These are phyloP conservation scores for Pristis pectinata DNA, from an alignment of 2,797 vertebrate genomes.

Conservation along the genomic window DNA sequence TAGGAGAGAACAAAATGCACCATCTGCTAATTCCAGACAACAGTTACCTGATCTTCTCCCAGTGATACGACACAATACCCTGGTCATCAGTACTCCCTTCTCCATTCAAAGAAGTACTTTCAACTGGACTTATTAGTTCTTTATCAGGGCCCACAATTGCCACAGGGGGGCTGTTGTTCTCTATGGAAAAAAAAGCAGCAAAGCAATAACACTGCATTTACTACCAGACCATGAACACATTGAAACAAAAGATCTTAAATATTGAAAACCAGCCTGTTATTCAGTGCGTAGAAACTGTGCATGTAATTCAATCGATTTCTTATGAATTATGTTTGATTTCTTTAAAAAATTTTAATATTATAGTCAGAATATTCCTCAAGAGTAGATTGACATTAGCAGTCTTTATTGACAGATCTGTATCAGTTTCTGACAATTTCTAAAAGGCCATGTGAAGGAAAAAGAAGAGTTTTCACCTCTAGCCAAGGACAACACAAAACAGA, in stretches of 20 bases:
- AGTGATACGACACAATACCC: constrained; percentile 65
- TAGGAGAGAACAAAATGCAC: background rate
- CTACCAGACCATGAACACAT: too few relatives aligned
- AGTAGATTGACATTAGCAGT: background rate
- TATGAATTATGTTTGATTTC: background rate
- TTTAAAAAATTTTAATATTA: background rate
- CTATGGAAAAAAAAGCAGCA: constrained; percentile 46
- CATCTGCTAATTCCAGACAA: background rate
- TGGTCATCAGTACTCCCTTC: constrained; percentile 69
- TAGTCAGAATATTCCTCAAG: background rate
- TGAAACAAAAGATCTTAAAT: background rate
- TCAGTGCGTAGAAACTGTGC: background rate
- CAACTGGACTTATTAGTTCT: constrained; percentile 65
- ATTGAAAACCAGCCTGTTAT: background rate
- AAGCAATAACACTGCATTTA: background rate
- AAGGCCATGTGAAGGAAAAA: background rate
- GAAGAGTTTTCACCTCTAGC: too few relatives aligned
- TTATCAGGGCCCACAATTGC: constrained; percentile 70
- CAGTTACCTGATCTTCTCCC: constrained; percentile 76
- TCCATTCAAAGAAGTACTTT: constrained; percentile 64
- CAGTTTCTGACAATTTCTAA: background rate
- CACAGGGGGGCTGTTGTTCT: constrained; percentile 62
- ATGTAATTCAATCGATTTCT: background rate
- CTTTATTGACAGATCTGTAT: background rate
- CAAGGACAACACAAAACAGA: background rate